Evolutionary conservation across 1,140 invertebrate genomes (phyloP).

Genomic region (Aphelinus atriplicis): DNA sequence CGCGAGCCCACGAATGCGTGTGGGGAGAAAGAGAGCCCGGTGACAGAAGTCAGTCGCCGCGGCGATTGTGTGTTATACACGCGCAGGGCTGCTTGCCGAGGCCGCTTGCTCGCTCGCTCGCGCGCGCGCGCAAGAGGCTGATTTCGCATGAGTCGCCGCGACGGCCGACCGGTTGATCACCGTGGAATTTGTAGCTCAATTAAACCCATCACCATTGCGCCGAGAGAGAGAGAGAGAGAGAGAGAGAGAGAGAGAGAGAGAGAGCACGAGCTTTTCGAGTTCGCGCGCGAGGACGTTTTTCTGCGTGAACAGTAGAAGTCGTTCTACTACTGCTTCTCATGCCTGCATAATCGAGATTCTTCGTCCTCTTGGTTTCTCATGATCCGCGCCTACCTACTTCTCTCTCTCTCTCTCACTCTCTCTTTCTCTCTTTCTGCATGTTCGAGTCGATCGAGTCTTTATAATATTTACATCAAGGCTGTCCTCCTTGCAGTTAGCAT

Average conservation of each 20-base stretch:
- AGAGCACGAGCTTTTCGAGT: no score
- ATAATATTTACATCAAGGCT: conserved; percentile 25
- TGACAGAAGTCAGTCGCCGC: neutral
- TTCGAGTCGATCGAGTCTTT: conserved; percentile 11
- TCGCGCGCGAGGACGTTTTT: conserved; percentile 16
- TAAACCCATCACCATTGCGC: conserved; percentile 55
- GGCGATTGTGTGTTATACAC: neutral
- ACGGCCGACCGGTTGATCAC: conserved; percentile 62
- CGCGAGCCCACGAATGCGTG: neutral
- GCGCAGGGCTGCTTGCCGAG: neutral
- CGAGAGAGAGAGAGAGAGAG: no score
- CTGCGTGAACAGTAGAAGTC: neutral
- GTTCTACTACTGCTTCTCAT: neutral
- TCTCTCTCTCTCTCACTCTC: no score
- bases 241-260: no score
- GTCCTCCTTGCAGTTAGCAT: no score
- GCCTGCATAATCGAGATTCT: conserved; percentile 35
- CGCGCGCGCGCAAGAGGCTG: conserved; percentile 45
- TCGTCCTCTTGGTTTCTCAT: conserved; percentile 9
- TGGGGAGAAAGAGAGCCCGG: no score
- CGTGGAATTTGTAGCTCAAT: conserved; percentile 67
- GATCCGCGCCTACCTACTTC: neutral
- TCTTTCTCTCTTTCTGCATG: no score
- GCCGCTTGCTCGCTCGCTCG: no score
- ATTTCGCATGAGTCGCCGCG: conserved; percentile 62